Percentiles rank a stretch among this genome's conserved stretches.
Conservation (phyloP, 1,140 invertebrate genomes). For the Muscidifurax raptorellus region DNA sequence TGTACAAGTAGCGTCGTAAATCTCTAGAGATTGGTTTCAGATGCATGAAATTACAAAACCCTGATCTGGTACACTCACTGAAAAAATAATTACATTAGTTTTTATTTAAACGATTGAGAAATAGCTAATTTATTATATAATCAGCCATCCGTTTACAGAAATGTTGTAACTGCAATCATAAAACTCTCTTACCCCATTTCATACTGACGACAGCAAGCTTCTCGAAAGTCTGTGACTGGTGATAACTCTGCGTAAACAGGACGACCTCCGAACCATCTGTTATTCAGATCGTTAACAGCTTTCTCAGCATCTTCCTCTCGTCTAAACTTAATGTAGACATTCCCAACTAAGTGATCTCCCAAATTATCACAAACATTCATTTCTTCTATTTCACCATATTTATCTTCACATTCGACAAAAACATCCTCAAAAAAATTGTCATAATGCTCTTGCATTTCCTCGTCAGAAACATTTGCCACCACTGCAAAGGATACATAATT, state of each 20-base stretch:
- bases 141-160: neutral
- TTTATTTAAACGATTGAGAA: constrained; percentile 4
- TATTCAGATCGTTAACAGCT: constrained; percentile 96
- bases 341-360: constrained; percentile 98
- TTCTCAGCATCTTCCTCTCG: constrained; percentile 98
- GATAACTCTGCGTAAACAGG: constrained; percentile 98
- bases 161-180: constrained; percentile 12
- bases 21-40: constrained; percentile 98
- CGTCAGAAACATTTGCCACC: constrained; percentile 94
- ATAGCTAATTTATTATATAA: constrained; percentile 25
- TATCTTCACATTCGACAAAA: constrained; percentile 98
- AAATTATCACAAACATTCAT: constrained; percentile 99
- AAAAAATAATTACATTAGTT: constrained; percentile 53
- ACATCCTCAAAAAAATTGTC: constrained; percentile 99
- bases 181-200: constrained; percentile 89
- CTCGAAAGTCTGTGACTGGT: constrained; percentile 98
- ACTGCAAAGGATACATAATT: constrained; percentile 75
- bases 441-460: constrained; percentile 99
- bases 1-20: constrained; percentile 83
- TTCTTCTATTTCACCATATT: constrained; percentile 99
- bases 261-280: constrained; percentile 99
- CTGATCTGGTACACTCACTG: constrained; percentile 96
- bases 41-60: constrained; percentile 99
- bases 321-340: constrained; percentile 99
- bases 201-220: constrained; percentile 99